phyloP scores from a whole-genome alignment of 2,797 vertebrate genomes.

The Dallia pectoralis region DNA sequence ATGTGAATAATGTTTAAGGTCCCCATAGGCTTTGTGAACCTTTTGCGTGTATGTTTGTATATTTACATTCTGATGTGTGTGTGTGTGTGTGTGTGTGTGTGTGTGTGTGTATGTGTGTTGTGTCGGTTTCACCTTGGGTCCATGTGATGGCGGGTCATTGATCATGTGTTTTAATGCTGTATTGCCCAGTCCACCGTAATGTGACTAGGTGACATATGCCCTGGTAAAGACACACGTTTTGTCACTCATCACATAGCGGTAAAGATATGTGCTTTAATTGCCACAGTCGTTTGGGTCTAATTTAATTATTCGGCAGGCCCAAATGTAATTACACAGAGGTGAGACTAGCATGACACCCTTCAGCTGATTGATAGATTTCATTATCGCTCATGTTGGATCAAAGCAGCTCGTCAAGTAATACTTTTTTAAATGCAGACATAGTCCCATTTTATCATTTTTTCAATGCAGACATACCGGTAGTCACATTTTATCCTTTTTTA shows the following conservation, averaged over 20 bases:
- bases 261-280: constrained; percentile 16
- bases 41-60: too few species aligned
- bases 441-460: too few species aligned
- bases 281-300: background rate
- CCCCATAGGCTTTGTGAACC: too few species aligned
- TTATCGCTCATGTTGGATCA: too few species aligned
- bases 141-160: too few species aligned
- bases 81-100: background rate
- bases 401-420: background rate
- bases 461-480: too few species aligned
- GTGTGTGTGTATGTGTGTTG: too few species aligned
- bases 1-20: background rate
- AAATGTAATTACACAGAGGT: constrained; percentile 21
- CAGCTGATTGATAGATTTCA: constrained; percentile 6
- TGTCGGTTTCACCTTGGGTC: too few species aligned
- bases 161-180: too few species aligned
- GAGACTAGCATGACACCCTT: constrained; percentile 5
- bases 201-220: background rate
- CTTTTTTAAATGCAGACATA: too few species aligned
- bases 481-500: too few species aligned
- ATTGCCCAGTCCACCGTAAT: constrained; percentile 24
- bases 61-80: background rate
- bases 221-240: background rate
- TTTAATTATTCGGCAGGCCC: constrained; percentile 16
- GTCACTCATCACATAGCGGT: background rate